These are phyloP conservation scores for Ophioderma brevispina DNA, from an alignment of 35 echinoderm and acorn worm genomes.

Conservation along the genomic window DNA sequence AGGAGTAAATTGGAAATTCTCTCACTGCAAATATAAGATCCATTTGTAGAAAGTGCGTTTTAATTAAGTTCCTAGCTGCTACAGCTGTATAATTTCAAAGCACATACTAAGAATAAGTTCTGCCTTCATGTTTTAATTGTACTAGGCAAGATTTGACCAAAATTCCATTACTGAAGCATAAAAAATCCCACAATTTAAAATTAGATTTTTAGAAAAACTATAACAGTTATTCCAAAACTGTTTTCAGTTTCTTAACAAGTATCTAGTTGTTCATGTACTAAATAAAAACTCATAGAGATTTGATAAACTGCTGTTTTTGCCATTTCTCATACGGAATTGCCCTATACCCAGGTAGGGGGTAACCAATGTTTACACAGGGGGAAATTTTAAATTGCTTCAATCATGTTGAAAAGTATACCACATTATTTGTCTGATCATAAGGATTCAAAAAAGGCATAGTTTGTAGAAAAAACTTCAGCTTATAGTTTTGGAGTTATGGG, in stretches of 20 bases:
- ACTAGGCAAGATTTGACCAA: neutral
- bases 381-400: no score
- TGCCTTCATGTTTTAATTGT: neutral
- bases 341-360: no score
- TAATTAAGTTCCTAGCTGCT: neutral
- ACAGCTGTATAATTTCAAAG: neutral
- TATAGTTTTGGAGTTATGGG: no score
- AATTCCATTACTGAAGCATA: neutral
- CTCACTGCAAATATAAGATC: neutral
- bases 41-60: neutral
- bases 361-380: no score
- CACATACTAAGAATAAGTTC: neutral
- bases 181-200: neutral
- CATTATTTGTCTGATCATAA: no score
- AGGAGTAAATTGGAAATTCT: neutral
- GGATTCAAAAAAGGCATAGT: no score
- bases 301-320: no score
- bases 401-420: no score
- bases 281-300: no score
- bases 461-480: no score
- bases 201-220: neutral
- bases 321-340: no score
- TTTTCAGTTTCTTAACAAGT: neutral
- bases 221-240: neutral
- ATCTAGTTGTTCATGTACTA: neutral